These are phyloP conservation scores for Strigamia maritima DNA, from an alignment of 2,888 invertebrate species.

Conservation along the genomic window DNA sequence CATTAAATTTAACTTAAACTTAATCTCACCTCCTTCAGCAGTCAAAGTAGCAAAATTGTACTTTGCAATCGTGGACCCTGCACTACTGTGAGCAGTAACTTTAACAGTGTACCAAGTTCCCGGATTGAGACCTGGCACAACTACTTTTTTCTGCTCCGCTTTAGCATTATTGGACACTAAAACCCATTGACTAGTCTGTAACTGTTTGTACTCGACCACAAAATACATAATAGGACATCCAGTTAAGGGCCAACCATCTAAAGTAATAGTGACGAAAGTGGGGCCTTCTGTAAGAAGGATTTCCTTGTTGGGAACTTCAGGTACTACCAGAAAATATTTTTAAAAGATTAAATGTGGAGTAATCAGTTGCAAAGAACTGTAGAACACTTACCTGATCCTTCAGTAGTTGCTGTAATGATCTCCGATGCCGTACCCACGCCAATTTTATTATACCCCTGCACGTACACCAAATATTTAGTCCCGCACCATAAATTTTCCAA, in stretches of 20 bases:
- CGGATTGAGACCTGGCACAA: slow-evolving; percentile 86
- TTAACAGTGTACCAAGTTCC: slow-evolving; percentile 90
- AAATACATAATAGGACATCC: slow-evolving; percentile 94
- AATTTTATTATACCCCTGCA: slow-evolving; percentile 76
- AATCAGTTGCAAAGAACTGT: background rate
- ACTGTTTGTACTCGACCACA: slow-evolving; percentile 86
- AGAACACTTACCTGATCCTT: slow-evolving; percentile 33
- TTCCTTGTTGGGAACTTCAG: slow-evolving; percentile 39
- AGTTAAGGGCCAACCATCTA: slow-evolving; percentile 90
- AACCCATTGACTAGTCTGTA: slow-evolving; percentile 68
- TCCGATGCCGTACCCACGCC: slow-evolving; percentile 37
- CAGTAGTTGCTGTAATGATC: slow-evolving; percentile 38
- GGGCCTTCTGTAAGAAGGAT: slow-evolving; percentile 40
- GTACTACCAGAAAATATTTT: slow-evolving; percentile 35
- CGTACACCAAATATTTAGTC: slow-evolving; percentile 87
- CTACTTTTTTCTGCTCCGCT: slow-evolving; percentile 77
- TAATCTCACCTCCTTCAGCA: slow-evolving; percentile 39
- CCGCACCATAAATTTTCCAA: slow-evolving; percentile 87
- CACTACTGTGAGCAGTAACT: slow-evolving; percentile 60
- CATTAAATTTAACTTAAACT: background rate
- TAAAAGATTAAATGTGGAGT: too few species aligned
- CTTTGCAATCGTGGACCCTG: slow-evolving; percentile 39
- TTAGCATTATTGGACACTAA: slow-evolving; percentile 91
- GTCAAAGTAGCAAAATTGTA: slow-evolving; percentile 42
- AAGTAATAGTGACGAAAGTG: slow-evolving; percentile 73